Base-by-base conservation (phyloP, 2,113 vertebrate species). In the Trachemys scripta region DNA sequence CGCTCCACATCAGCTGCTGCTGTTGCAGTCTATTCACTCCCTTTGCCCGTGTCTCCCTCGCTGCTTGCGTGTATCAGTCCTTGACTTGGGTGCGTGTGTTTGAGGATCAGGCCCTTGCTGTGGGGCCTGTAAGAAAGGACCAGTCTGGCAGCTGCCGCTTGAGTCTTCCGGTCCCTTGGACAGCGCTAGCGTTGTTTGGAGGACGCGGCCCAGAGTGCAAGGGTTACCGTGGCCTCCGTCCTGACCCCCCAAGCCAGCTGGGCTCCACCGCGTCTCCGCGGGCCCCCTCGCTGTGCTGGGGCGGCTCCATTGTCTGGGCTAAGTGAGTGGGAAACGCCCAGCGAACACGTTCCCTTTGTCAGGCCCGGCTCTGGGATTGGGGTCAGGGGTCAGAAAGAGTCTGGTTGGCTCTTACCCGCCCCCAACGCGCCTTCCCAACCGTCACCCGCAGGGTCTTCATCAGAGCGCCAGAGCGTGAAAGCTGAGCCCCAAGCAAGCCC, bases 321-420 rank as follows among this genome's bases (percentile, higher is more conserved):
- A 13, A 78, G 38, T 65, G 92, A 88, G 65, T 78, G 94, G 87
- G 51, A 38, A 65, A 65, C 27, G 10, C 65, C 56, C 57, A 49
- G 47, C 14, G 3, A 35, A 16, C 47, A 19, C 24, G 4, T 51
- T 88, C 56, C 50, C 56, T 65, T 75, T 54, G 54, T 54, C 49
- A 57, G 50, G 75, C 20, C 90, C 72, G 2, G 59, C 4, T 78
- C 88, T 86, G 92, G 82, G 90, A 50, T 42, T 75, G 97, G 91
- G 94, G 84, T 76, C 38, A 65, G 88, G 47, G 57, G 62, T 54
- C 11, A 29, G 91, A 84, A 92, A 85, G 65, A 80, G 78, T 27
- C 57, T 1, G 47, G 22, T 31, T 42, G 57, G 84, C 24, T 92
- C 95, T 59, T 45, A 54, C 27, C 24, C 0, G 10, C n/a, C 49